phyloP scores from a whole-genome alignment of 2,888 invertebrate species.

The Hylaea fasciaria region DNA sequence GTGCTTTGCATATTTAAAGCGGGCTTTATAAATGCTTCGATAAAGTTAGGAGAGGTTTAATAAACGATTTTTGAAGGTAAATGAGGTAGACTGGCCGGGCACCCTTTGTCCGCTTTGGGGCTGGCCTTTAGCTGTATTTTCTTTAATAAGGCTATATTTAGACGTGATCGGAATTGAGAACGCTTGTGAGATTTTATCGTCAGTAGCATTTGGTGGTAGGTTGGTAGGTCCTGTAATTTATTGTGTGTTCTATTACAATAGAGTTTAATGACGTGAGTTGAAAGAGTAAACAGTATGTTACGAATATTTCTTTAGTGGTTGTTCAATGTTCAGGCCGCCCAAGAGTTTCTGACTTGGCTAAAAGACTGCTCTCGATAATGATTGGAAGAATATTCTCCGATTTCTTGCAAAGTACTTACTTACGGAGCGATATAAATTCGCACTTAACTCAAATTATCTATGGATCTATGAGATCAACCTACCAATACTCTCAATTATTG shows the following conservation, averaged over 20 bases:
- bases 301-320: no score
- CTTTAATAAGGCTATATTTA: constrained; percentile 21
- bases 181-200: constrained; percentile 14
- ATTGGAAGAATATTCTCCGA: no score
- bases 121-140: constrained; percentile 19
- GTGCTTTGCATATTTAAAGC: constrained; percentile 50
- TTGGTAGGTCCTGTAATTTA: neutral
- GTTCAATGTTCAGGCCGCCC: no score
- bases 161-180: constrained; percentile 23
- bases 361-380: no score
- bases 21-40: constrained; percentile 30
- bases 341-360: no score
- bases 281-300: no score
- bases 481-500: no score
- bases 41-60: constrained; percentile 34
- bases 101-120: constrained; percentile 26
- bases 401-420: no score
- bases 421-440: no score
- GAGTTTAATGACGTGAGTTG: neutral
- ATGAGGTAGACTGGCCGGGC: constrained; percentile 23
- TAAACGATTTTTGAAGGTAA: constrained; percentile 29
- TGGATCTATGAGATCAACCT: no score
- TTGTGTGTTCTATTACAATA: neutral
- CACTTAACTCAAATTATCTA: no score
- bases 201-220: neutral